Percentiles rank a stretch among this genome's conserved stretches.
These are phyloP conservation scores for Lota lota DNA, from an alignment of 2,113 vertebrate species.

Conservation along the genomic window DNA sequence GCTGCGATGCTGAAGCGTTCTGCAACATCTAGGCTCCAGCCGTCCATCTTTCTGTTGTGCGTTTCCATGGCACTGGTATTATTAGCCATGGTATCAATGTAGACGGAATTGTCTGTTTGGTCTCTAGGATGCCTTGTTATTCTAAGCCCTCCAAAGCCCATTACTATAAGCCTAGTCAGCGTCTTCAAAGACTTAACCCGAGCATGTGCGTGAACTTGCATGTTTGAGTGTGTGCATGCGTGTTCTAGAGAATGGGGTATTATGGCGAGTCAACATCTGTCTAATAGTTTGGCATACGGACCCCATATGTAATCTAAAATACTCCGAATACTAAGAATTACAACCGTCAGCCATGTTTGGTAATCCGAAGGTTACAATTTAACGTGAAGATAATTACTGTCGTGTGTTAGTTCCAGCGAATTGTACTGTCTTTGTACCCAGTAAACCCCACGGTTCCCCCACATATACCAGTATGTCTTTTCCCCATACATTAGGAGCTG, in stretches of 20 bases:
- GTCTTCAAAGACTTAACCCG: neutral
- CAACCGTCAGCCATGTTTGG: conserved; percentile 19
- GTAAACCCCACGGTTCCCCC: conserved; percentile 33
- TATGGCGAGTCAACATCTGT: conserved; percentile 16
- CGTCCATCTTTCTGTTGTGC: too few relatives aligned
- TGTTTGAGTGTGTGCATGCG: conserved; percentile 2
- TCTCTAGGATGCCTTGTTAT: conserved; percentile 27
- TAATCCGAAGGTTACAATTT: conserved; percentile 22
- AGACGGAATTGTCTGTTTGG: conserved; percentile 1
- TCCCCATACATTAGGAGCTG: conserved; percentile 38
- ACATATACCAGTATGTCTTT: conserved; percentile 15
- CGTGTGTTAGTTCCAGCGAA: neutral
- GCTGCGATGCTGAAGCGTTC: too few relatives aligned
- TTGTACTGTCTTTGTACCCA: neutral
- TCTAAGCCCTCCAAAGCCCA: conserved; percentile 10
- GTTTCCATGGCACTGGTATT: too few relatives aligned
- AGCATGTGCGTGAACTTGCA: neutral
- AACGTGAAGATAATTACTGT: conserved; percentile 28
- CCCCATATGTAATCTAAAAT: too few relatives aligned
- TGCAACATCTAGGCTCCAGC: too few relatives aligned
- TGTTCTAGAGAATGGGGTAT: neutral
- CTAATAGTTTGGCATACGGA: too few relatives aligned
- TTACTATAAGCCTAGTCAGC: conserved; percentile 16
- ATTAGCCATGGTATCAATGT: too few relatives aligned
- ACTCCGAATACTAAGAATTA: too few relatives aligned